Evolutionary conservation across 2,888 invertebrate genomes (phyloP).

Genomic region (Rugalucina vietnamica): DNA sequence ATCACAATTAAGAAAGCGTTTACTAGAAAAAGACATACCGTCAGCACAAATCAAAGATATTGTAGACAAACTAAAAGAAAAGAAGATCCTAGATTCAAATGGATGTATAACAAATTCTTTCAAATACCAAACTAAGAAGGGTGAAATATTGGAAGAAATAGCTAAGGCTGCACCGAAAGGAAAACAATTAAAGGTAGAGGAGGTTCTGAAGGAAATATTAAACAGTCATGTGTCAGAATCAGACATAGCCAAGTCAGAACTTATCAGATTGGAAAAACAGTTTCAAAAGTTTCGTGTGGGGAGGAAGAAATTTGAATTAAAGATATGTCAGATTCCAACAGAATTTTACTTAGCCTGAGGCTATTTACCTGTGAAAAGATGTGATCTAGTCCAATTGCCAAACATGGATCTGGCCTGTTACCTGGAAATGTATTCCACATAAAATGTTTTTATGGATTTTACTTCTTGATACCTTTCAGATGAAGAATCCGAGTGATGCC

Average conservation of each 20-base stretch:
- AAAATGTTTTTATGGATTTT: no score
- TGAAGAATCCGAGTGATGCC: no score
- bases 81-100: not conserved
- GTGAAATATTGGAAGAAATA: not conserved
- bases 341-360: not conserved
- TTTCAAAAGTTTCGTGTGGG: not conserved
- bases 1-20: not conserved
- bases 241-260: not conserved
- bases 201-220: not conserved
- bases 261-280: not conserved
- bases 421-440: no score
- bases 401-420: no score
- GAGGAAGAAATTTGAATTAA: not conserved
- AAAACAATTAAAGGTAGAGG: not conserved
- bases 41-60: not conserved
- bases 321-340: not conserved
- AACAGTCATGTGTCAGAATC: not conserved
- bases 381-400: no score
- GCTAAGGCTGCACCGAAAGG: not conserved
- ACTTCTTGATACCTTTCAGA: no score
- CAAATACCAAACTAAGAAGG: not conserved
- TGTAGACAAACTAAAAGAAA: not conserved
- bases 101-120: not conserved
- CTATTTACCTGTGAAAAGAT: no score
- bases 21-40: not conserved